A percentile compares a stretch with the other conserved stretches of the same genome.
phyloP scores from a whole-genome alignment of 2,888 invertebrate genomes.

The Aphodius granarius region DNA sequence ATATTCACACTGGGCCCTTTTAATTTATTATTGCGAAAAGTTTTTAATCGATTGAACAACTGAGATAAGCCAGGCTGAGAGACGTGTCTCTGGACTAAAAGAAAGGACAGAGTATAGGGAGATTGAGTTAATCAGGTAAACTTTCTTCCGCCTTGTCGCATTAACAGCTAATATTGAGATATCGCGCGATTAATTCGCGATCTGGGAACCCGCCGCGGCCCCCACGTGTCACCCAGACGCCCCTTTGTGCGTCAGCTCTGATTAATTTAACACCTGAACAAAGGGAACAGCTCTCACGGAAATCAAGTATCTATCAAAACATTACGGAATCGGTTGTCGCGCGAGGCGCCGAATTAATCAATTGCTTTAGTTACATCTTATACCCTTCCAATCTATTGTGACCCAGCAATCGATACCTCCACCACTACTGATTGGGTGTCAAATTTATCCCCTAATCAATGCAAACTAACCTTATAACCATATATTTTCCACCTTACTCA shows the following conservation, averaged over 20 bases:
- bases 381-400: conserved; percentile 9
- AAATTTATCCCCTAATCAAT: conserved; percentile 5
- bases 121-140: conserved; percentile 6
- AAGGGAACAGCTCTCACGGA: conserved; percentile 13
- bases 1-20: conserved; percentile 8
- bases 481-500: too few relatives aligned
- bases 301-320: conserved; percentile 15
- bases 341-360: conserved; percentile 10
- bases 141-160: conserved; percentile 2
- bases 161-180: conserved; percentile 6
- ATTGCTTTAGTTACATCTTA: conserved; percentile 15
- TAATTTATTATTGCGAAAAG: conserved; percentile 21
- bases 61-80: conserved; percentile 18
- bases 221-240: neutral
- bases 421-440: neutral
- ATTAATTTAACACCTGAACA: conserved; percentile 14
- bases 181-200: neutral
- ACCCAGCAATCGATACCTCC: conserved; percentile 4
- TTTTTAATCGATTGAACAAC: conserved; percentile 18
- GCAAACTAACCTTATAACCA: conserved; percentile 5
- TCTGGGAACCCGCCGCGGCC: neutral
- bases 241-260: neutral
- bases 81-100: neutral
- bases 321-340: conserved; percentile 11
- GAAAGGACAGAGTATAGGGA: conserved; percentile 5